Percentiles rank a stretch among this genome's conserved stretches.
Evolutionary conservation across 2,797 vertebrate species (phyloP).

Genomic region (Rhinophrynus dorsalis): DNA sequence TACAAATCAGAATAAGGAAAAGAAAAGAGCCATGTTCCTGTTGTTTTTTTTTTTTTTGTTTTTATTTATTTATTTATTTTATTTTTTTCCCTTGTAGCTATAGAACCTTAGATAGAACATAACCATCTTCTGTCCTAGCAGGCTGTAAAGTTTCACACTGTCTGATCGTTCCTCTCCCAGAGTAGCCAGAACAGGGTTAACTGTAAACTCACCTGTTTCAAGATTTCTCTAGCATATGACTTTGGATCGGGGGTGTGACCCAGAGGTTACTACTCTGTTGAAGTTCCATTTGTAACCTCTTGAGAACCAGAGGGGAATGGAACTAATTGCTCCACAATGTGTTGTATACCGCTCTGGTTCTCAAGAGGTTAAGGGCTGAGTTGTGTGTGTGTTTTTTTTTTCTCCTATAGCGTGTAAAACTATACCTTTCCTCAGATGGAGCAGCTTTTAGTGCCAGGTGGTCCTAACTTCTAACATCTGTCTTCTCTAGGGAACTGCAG

Average conservation of each 20-base stretch:
- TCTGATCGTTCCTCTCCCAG: not conserved
- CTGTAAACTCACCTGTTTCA: not conserved
- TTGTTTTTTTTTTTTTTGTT: no score
- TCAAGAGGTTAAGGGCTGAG: not conserved
- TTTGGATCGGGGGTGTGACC: not conserved
- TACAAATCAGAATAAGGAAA: not conserved
- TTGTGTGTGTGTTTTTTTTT: not conserved
- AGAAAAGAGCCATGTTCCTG: no score
- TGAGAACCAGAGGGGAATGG: no score
- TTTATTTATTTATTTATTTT: no score
- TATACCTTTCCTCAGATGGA: slow-evolving; percentile 10
- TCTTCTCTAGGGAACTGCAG: not conserved
- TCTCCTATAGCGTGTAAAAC: not conserved
- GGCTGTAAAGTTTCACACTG: not conserved
- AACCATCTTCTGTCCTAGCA: not conserved
- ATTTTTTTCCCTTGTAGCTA: not conserved
- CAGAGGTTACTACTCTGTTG: not conserved
- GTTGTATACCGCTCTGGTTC: no score
- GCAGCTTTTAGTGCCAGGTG: slow-evolving; percentile 28
- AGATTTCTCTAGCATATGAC: not conserved
- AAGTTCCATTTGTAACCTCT: not conserved
- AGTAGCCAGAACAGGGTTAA: not conserved
- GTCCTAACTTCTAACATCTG: slow-evolving; percentile 38
- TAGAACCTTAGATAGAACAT: not conserved
- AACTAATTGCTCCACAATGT: no score